Conservation (phyloP, 2,888 invertebrate genomes). For the Muschampia plurimacula region DNA sequence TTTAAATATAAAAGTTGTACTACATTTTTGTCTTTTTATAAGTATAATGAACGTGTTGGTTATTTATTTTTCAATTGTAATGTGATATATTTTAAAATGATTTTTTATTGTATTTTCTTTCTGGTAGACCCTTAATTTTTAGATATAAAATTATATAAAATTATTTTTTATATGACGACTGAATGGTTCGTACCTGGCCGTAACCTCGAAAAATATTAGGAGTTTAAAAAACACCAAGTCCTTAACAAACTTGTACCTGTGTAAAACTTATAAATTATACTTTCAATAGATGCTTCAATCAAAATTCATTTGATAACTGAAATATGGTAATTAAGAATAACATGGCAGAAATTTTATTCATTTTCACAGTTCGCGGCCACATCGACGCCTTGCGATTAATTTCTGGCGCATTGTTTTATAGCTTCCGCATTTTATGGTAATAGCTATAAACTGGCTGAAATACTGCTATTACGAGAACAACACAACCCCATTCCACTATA, state of each 20-base stretch:
- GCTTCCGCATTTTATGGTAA: conserved; percentile 78
- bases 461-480: conserved; percentile 35
- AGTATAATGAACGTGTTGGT: background rate
- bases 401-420: conserved; percentile 60
- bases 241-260: too few species aligned
- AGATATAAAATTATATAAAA: too few species aligned
- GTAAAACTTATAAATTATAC: too few species aligned
- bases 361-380: conserved; percentile 59
- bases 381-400: conserved; percentile 65
- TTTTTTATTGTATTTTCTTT: too few species aligned
- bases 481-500: background rate
- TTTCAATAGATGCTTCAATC: background rate
- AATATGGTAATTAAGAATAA: conserved; percentile 6
- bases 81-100: too few species aligned
- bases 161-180: too few species aligned
- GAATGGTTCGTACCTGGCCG: too few species aligned
- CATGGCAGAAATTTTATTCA: conserved; percentile 49
- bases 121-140: too few species aligned
- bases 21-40: background rate
- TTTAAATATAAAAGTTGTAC: background rate
- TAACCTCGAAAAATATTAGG: too few species aligned
- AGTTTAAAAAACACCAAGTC: too few species aligned
- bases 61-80: background rate
- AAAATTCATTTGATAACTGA: background rate
- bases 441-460: conserved; percentile 49